Conservation (phyloP, 2,888 invertebrate genomes). For the Metalampra italica region DNA sequence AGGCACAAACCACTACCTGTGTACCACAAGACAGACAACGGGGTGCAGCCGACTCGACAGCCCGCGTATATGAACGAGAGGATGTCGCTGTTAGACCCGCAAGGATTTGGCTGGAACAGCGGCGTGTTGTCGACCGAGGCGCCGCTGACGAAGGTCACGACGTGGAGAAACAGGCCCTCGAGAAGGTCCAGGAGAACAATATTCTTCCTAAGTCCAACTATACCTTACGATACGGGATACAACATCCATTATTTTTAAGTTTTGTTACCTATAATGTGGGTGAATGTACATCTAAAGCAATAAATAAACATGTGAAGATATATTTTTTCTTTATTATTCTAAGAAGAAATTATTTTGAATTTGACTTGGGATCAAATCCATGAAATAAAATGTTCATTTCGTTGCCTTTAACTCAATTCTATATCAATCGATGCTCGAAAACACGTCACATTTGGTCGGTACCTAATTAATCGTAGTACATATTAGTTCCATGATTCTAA, state of each 20-base stretch:
- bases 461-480: no score
- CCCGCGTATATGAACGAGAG: not conserved
- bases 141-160: not conserved
- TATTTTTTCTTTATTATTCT: no score
- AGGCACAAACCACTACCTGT: not conserved
- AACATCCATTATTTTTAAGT: slow-evolving; percentile 44
- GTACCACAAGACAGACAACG: not conserved
- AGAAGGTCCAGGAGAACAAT: slow-evolving; percentile 43
- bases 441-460: no score
- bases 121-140: not conserved
- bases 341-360: no score
- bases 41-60: not conserved
- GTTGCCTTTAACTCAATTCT: no score
- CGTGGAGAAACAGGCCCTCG: slow-evolving; percentile 13
- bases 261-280: slow-evolving; percentile 17
- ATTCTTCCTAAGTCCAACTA: slow-evolving; percentile 63
- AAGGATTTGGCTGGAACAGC: not conserved
- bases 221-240: slow-evolving; percentile 26
- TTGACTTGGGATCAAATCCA: no score
- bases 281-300: not conserved
- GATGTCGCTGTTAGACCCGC: not conserved
- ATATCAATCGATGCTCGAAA: no score
- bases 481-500: no score
- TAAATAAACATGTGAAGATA: not conserved
- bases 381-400: no score